phyloP scores from a whole-genome alignment of 2,888 invertebrate species.

The Drosophila rellima region DNA sequence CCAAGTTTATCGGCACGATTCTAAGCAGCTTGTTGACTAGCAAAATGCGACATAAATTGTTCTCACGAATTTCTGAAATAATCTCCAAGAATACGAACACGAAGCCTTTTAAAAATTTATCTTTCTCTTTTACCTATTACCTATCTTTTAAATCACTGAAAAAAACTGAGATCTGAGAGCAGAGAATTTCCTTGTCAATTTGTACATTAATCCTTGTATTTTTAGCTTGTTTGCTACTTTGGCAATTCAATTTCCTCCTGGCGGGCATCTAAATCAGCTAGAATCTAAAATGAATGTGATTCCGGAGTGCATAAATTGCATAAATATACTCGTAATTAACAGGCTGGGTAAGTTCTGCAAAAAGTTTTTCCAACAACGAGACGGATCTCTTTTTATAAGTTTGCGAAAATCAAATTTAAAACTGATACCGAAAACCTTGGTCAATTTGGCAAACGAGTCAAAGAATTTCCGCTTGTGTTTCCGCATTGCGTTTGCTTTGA shows the following conservation, averaged over 20 bases:
- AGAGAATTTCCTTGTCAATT: not conserved
- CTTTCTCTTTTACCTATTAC: conserved; percentile 7
- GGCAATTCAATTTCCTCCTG: conserved; percentile 54
- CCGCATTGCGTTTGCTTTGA: conserved; percentile 1
- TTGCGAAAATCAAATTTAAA: conserved; percentile 1
- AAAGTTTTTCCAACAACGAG: not conserved
- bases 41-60: conserved; percentile 54
- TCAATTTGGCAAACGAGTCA: conserved; percentile 28
- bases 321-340: conserved; percentile 41
- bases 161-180: too few relatives aligned
- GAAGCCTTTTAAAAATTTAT: conserved; percentile 38
- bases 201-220: not conserved
- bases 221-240: conserved; percentile 12
- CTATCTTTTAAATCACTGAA: too few relatives aligned
- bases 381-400: not conserved
- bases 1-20: conserved; percentile 45
- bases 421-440: conserved; percentile 29
- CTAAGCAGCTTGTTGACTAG: conserved; percentile 67
- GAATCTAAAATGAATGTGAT: conserved; percentile 44
- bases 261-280: conserved; percentile 30
- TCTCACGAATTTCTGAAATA: conserved; percentile 34
- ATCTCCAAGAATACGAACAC: conserved; percentile 19
- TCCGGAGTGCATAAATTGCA: conserved; percentile 52
- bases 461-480: conserved; percentile 33
- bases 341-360: conserved; percentile 9